Conservation (phyloP, 2,113 vertebrate species). For the Butastur rufipennis region DNA sequence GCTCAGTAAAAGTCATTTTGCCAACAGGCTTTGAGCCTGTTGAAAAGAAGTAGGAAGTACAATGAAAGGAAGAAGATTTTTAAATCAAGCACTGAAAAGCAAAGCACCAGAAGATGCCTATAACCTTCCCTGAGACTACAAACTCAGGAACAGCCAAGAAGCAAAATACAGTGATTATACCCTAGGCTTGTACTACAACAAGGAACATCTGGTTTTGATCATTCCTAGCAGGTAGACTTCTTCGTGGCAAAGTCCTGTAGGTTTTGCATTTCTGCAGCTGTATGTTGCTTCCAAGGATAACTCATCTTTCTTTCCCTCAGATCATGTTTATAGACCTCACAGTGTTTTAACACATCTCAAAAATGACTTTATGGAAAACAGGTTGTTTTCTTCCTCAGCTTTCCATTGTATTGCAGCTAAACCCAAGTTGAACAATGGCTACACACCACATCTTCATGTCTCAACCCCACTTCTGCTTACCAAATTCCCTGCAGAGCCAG, state of each 20-base stretch:
- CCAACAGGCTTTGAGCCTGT: constrained; percentile 5
- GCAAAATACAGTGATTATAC: background rate
- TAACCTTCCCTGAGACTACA: background rate
- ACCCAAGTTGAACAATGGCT: background rate
- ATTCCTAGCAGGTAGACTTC: background rate
- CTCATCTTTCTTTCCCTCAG: background rate
- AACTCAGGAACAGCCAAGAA: background rate
- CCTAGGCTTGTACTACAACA: background rate
- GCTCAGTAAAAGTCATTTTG: background rate
- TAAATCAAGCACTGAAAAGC: background rate
- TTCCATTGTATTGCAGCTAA: background rate
- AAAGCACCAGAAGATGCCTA: background rate
- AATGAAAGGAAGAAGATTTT: background rate
- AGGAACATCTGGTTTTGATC: background rate
- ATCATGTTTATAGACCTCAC: background rate
- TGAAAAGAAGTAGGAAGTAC: background rate
- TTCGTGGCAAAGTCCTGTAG: background rate
- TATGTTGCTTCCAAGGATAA: background rate
- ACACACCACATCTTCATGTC: background rate
- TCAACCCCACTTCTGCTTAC: background rate
- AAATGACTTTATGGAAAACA: background rate
- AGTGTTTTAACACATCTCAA: background rate
- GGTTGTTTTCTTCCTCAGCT: background rate
- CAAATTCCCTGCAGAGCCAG: background rate
- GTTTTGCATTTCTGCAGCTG: background rate